These are phyloP conservation scores for Itoplectis maculator DNA, from an alignment of 2,888 invertebrate species.

Conservation along the genomic window DNA sequence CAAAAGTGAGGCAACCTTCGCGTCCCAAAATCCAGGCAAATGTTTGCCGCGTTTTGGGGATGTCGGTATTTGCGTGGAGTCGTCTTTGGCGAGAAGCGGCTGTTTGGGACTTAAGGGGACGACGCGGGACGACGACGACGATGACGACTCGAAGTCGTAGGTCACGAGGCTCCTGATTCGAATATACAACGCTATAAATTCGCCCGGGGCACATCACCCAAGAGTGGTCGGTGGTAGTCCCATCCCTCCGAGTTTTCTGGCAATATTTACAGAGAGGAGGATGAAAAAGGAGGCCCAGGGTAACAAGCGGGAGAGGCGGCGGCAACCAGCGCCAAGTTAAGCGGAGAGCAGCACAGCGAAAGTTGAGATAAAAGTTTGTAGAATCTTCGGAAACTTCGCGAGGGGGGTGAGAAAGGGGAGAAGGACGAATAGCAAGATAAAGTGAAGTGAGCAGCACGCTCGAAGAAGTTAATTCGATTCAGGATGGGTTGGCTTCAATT, in stretches of 20 bases:
- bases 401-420: background rate
- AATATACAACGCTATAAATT: constrained; percentile 55
- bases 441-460: background rate
- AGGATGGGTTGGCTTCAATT: constrained; percentile 2
- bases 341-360: background rate
- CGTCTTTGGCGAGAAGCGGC: constrained; percentile 70
- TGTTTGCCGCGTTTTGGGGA: constrained; percentile 76
- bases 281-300: background rate
- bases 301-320: background rate
- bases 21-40: constrained; percentile 71
- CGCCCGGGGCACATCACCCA: constrained; percentile 7
- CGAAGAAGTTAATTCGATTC: constrained; percentile 37
- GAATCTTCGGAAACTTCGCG: background rate
- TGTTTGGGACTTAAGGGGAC: constrained; percentile 74
- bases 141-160: constrained; percentile 33
- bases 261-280: constrained; percentile 41
- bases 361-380: constrained; percentile 32
- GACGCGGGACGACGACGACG: constrained; percentile 59
- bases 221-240: background rate
- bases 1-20: constrained; percentile 6
- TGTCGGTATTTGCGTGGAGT: constrained; percentile 72
- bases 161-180: constrained; percentile 38
- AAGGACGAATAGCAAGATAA: background rate
- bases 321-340: constrained; percentile 31
- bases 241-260: background rate